These are phyloP conservation scores for Halocaridina rubra DNA, from an alignment of 2,888 invertebrate species.

Conservation along the genomic window DNA sequence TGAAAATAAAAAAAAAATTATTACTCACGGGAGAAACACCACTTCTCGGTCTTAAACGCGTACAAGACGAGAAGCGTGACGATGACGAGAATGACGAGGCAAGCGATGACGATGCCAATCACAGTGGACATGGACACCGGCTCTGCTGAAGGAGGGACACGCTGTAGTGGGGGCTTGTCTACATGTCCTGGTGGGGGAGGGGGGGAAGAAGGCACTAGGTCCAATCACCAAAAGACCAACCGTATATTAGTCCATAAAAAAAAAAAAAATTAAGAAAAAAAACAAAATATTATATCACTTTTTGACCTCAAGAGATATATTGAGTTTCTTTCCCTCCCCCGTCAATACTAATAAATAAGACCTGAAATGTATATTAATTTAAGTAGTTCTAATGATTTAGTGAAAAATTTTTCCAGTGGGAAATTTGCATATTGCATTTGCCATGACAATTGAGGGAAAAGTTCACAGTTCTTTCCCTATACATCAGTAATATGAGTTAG, in stretches of 20 bases:
- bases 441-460: too few relatives aligned
- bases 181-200: conserved; percentile 44
- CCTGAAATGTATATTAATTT: too few relatives aligned
- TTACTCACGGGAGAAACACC: conserved; percentile 69
- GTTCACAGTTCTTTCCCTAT: too few relatives aligned
- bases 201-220: conserved; percentile 33
- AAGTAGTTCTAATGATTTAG: too few relatives aligned
- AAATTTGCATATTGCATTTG: too few relatives aligned
- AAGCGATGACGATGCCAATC: conserved; percentile 68
- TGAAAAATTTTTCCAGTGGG: too few relatives aligned
- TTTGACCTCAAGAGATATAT: too few relatives aligned
- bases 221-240: neutral
- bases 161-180: conserved; percentile 51
- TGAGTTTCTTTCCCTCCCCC: too few relatives aligned
- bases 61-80: conserved; percentile 68
- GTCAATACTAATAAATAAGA: too few relatives aligned
- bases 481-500: too few relatives aligned
- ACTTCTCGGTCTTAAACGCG: conserved; percentile 68
- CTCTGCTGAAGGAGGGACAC: conserved; percentile 66
- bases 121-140: conserved; percentile 69
- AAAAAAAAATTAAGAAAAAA: neutral
- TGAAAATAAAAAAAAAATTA: neutral
- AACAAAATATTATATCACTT: neutral
- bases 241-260: neutral
- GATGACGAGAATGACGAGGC: conserved; percentile 68